phyloP scores from a whole-genome alignment of 2,888 invertebrate species.

The Euclidia mi region DNA sequence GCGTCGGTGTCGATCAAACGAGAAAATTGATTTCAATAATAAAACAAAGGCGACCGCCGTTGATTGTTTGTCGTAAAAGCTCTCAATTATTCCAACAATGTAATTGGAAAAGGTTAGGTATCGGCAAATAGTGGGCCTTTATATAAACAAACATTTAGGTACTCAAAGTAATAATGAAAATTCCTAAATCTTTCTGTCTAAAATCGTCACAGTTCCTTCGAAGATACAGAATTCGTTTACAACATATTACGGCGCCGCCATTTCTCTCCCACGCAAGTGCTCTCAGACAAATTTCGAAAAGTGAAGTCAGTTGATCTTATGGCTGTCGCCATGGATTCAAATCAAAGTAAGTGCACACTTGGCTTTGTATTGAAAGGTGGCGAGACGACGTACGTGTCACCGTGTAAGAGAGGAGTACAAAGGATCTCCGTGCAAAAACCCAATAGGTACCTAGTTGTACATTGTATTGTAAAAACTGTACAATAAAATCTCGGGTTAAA shows the following conservation, averaged over 20 bases:
- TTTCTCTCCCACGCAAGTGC: neutral
- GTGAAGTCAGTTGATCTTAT: neutral
- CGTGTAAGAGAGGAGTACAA: slow-evolving; percentile 19
- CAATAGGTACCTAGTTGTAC: no score
- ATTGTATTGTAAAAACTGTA: no score
- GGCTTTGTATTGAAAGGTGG: slow-evolving; percentile 20
- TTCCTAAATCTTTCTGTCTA: neutral
- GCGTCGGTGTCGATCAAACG: no score
- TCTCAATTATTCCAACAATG: no score
- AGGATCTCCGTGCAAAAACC: neutral
- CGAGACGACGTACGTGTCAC: slow-evolving; percentile 31
- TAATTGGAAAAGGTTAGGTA: no score
- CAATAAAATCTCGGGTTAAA: no score
- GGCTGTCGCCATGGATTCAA: slow-evolving; percentile 14
- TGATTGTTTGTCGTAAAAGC: no score
- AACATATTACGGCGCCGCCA: neutral
- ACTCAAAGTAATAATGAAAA: neutral
- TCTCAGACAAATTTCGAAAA: slow-evolving; percentile 7
- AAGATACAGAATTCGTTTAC: neutral
- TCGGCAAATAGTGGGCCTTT: no score
- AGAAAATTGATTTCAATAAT: no score
- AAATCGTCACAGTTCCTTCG: neutral
- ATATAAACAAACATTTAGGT: no score
- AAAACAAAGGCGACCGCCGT: no score
- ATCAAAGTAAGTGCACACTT: slow-evolving; percentile 46